A percentile compares a stretch with the other conserved stretches of the same genome.
phyloP scores from a whole-genome alignment of 2,888 invertebrate species.

The Caenorhabditis drosophilae region DNA sequence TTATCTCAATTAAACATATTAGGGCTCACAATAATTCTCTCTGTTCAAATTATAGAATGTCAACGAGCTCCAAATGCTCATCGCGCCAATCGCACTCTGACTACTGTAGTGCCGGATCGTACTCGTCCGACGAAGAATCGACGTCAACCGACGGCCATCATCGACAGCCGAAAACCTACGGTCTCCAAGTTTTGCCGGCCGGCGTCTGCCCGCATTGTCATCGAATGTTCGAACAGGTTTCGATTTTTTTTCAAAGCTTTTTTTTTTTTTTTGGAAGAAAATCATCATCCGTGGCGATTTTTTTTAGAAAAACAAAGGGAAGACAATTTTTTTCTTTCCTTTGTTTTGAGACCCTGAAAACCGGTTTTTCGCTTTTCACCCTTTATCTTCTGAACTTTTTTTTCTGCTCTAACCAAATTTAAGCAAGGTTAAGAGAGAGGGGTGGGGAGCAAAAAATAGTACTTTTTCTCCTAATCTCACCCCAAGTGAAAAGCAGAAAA shows the following conservation, averaged over 20 bases:
- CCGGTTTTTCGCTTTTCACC: conserved; percentile 1
- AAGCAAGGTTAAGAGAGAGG: no score
- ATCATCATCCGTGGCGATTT: conserved; percentile 2
- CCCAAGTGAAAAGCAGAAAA: no score
- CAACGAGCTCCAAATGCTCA: conserved; percentile 5
- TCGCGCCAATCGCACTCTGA: conserved; percentile 36
- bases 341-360: not conserved
- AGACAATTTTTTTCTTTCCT: no score
- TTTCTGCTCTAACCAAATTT: no score
- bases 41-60: not conserved
- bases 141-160: not conserved
- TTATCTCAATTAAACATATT: not conserved
- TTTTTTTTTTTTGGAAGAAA: not conserved
- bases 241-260: conserved; percentile 5
- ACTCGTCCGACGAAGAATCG: conserved; percentile 29
- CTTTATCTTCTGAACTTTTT: no score
- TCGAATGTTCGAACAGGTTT: conserved; percentile 38
- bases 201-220: conserved; percentile 43
- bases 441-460: no score
- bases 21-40: not conserved
- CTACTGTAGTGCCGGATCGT: conserved; percentile 29
- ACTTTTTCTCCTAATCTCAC: no score
- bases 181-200: conserved; percentile 14
- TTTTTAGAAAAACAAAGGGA: conserved; percentile 1
- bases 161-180: conserved; percentile 1